Evolutionary conservation across 2,888 invertebrate genomes (phyloP).

Genomic region (Athalia cordata): DNA sequence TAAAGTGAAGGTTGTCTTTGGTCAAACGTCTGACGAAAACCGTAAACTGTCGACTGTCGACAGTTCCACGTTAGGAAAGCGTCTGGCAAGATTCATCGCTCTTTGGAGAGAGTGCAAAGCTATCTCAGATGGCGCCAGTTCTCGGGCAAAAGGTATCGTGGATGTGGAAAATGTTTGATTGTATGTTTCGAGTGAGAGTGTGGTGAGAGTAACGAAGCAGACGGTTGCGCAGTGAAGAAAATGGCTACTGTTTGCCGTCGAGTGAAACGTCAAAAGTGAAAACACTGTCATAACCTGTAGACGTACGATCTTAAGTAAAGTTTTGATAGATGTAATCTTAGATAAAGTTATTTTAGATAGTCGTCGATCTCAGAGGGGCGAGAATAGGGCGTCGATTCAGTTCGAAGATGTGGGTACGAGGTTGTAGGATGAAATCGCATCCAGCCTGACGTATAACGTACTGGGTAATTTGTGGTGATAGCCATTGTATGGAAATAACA

Average conservation of each 20-base stretch:
- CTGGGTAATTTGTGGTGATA: background rate
- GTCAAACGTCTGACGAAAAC: too few relatives aligned
- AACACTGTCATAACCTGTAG: conserved; percentile 30
- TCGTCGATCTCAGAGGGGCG: background rate
- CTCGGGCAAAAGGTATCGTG: background rate
- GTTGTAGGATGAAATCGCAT: background rate
- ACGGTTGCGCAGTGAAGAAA: conserved; percentile 6
- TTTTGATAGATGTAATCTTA: background rate
- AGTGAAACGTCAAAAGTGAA: conserved; percentile 22
- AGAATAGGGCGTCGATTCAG: background rate
- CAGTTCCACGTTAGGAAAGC: too few relatives aligned
- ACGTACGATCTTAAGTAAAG: background rate
- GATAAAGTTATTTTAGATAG: background rate
- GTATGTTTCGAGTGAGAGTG: too few relatives aligned
- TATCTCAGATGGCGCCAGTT: background rate
- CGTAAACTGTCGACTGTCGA: too few relatives aligned
- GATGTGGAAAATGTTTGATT: too few relatives aligned
- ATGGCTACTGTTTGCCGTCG: conserved; percentile 1
- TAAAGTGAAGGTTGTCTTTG: too few relatives aligned
- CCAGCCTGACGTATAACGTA: conserved; percentile 21
- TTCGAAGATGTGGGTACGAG: background rate
- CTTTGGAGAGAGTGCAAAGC: background rate
- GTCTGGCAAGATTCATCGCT: too few relatives aligned
- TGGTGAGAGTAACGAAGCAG: background rate
- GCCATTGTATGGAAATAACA: background rate